Conservation (phyloP, 64 coral and sea anemone genomes). For the Montipora sp. region DNA sequence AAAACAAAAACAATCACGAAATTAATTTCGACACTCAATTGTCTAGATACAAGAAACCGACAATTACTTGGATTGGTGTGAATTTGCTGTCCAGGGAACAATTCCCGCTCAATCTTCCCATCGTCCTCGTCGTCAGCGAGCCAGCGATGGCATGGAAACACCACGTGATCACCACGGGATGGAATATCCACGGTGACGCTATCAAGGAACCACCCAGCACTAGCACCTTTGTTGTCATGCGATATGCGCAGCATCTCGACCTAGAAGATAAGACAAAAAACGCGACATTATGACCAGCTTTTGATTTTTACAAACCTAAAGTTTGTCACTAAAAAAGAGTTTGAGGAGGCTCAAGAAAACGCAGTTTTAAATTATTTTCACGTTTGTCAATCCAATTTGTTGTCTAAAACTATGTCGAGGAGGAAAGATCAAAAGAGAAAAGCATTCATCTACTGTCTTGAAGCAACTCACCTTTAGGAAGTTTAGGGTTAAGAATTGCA, state of each 20-base stretch:
- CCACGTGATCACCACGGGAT: slow-evolving; percentile 81
- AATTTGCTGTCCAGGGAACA: slow-evolving; percentile 69
- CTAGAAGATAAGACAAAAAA: neutral
- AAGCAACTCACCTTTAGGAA: too few species aligned
- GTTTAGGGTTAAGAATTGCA: too few species aligned
- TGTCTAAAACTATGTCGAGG: too few species aligned
- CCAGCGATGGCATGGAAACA: slow-evolving; percentile 93
- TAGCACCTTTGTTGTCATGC: slow-evolving; percentile 76
- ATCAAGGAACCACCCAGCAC: slow-evolving; percentile 85
- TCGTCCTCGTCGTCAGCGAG: slow-evolving; percentile 82
- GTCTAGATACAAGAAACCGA: neutral
- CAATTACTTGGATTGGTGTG: slow-evolving; percentile 36
- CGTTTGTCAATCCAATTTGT: too few species aligned
- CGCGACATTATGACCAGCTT: too few species aligned
- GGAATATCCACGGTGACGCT: slow-evolving; percentile 84
- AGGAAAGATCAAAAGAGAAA: too few species aligned
- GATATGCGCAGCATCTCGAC: slow-evolving; percentile 81
- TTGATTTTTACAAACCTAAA: too few species aligned
- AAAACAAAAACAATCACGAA: too few species aligned
- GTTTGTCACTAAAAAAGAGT: too few species aligned
- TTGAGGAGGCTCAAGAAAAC: too few species aligned
- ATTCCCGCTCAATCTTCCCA: slow-evolving; percentile 84
- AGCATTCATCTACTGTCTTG: too few species aligned
- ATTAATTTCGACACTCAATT: neutral
- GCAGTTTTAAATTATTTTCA: too few species aligned